Percentiles rank a stretch among this genome's conserved stretches.
These are phyloP conservation scores for Globodera ellingtonae DNA, from an alignment of 1,140 invertebrate species.

Conservation along the genomic window DNA sequence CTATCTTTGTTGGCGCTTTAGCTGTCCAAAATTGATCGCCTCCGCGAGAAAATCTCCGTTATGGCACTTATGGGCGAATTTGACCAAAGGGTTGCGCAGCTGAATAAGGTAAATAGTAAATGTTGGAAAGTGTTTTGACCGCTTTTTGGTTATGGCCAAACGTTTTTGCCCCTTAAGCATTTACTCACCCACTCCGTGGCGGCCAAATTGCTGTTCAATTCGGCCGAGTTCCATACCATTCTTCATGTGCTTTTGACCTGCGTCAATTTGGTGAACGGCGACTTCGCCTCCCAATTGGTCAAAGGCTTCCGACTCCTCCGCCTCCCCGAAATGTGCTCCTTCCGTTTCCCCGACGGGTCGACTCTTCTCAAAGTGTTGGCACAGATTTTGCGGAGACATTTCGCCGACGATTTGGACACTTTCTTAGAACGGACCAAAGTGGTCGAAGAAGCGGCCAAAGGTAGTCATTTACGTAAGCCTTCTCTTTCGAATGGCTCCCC, in stretches of 20 bases:
- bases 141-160: background rate
- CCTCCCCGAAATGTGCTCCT: conserved; percentile 35
- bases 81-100: conserved; percentile 20
- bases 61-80: conserved; percentile 46
- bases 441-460: conserved; percentile 14
- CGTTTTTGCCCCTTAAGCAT: conserved; percentile 26
- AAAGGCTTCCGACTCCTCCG: conserved; percentile 38
- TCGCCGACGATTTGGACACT: too few species aligned
- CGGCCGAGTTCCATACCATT: conserved; percentile 46
- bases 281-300: conserved; percentile 36
- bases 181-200: conserved; percentile 27
- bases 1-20: background rate
- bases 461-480: background rate
- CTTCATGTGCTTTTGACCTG: conserved; percentile 39
- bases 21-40: conserved; percentile 44
- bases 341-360: conserved; percentile 37
- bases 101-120: conserved; percentile 40
- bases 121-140: background rate
- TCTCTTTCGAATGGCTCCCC: background rate
- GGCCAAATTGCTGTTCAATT: conserved; percentile 47
- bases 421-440: background rate
- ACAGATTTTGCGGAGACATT: conserved; percentile 1
- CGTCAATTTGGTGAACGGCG: conserved; percentile 41
- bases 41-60: conserved; percentile 38
- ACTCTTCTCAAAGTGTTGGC: conserved; percentile 23